Conservation (phyloP, 2,797 vertebrate genomes). For the Pantherophis alleghaniensis region DNA sequence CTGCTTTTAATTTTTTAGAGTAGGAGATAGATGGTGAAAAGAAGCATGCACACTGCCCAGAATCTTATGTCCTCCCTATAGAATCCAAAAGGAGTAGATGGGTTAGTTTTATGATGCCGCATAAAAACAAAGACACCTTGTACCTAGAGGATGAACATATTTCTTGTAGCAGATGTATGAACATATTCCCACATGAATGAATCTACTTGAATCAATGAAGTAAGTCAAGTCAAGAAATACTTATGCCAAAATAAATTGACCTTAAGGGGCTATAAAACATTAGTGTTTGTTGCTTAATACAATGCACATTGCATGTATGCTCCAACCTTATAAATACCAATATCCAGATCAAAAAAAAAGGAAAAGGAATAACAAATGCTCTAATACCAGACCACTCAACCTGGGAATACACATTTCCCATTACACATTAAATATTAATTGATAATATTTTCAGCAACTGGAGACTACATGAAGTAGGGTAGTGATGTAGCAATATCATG, state of each 20-base stretch:
- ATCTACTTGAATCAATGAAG: background rate
- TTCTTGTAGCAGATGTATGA: background rate
- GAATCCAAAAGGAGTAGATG: background rate
- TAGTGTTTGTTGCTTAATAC: background rate
- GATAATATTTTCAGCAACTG: background rate
- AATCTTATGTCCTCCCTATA: background rate
- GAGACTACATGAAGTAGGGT: background rate
- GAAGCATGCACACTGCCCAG: background rate
- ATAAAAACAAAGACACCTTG: background rate
- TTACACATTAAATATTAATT: background rate
- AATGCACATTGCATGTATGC: background rate
- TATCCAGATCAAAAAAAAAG: background rate
- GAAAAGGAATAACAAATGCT: background rate
- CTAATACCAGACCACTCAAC: background rate
- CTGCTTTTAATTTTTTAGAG: background rate
- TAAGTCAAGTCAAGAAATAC: background rate
- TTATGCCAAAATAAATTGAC: background rate
- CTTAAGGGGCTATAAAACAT: background rate
- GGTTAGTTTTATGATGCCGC: background rate
- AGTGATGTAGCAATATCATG: background rate
- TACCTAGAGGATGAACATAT: background rate
- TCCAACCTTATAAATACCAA: background rate
- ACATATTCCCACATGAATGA: background rate
- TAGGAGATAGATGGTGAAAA: background rate
- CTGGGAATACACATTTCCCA: background rate